A percentile compares a stretch with the other conserved stretches of the same genome.
These are phyloP conservation scores for Encarsia formosa DNA, from an alignment of 2,888 invertebrate species.

Conservation along the genomic window DNA sequence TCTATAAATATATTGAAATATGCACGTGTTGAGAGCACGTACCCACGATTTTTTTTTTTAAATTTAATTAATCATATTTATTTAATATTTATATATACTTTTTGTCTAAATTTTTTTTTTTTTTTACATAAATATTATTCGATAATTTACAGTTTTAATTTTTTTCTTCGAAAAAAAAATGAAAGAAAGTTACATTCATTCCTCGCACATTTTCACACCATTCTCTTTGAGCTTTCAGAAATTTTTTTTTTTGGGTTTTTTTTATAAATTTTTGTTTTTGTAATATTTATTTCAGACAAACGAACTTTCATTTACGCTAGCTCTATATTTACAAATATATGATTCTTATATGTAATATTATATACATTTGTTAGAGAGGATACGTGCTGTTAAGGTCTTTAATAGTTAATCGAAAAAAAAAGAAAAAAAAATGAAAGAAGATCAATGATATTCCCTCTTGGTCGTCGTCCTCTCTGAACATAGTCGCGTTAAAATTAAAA, in stretches of 20 bases:
- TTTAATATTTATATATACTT: background rate
- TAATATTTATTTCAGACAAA: no score
- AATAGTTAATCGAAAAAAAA: background rate
- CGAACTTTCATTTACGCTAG: constrained; percentile 11
- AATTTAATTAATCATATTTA: constrained; percentile 6
- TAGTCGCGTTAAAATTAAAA: no score
- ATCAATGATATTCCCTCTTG: constrained; percentile 6
- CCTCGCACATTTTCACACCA: constrained; percentile 3
- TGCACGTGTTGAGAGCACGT: constrained; percentile 1
- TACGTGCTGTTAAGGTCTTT: no score
- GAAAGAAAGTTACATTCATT: constrained; percentile 1
- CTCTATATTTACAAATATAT: no score
- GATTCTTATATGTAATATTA: no score
- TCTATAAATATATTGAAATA: constrained; percentile 16
- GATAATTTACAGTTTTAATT: no score
- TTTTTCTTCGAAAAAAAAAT: constrained; percentile 9
- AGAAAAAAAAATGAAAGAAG: background rate
- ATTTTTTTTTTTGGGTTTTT: constrained; percentile 5
- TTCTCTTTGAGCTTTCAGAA: background rate
- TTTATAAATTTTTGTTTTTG: background rate
- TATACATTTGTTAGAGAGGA: no score
- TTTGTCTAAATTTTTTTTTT: background rate
- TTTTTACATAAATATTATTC: no score
- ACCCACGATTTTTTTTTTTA: constrained; percentile 1
- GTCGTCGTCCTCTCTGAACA: background rate